Evolutionary conservation across 2,888 invertebrate species (phyloP).

Genomic region (Iselma pallidipennis): DNA sequence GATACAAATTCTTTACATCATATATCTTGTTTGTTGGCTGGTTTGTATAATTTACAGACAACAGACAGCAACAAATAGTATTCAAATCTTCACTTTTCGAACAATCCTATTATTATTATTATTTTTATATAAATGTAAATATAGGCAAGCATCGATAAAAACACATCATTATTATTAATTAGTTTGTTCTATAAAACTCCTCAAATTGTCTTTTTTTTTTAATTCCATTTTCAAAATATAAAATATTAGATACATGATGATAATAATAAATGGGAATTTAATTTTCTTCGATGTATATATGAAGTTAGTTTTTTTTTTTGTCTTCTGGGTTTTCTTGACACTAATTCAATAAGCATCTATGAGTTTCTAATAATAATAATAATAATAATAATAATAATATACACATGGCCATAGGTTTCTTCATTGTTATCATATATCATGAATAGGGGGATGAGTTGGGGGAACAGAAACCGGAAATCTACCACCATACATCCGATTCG

Average conservation of each 20-base stretch:
- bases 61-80: conserved; percentile 16
- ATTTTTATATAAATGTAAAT: too few species aligned
- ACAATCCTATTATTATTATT: too few species aligned
- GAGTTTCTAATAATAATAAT: conserved; percentile 20
- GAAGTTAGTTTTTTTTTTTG: conserved; percentile 29
- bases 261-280: conserved; percentile 32
- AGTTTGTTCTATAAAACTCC: too few species aligned
- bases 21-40: background rate
- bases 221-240: too few species aligned
- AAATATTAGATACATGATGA: too few species aligned
- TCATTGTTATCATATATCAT: conserved; percentile 17
- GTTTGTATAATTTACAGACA: conserved; percentile 16
- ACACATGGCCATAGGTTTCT: conserved; percentile 35
- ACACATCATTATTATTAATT: background rate
- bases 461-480: background rate
- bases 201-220: too few species aligned
- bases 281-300: conserved; percentile 55
- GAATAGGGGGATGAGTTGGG: background rate
- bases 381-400: conserved; percentile 27
- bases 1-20: background rate
- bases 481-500: background rate
- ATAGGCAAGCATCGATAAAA: background rate
- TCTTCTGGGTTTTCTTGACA: conserved; percentile 27
- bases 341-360: conserved; percentile 48
- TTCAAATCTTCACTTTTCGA: too few species aligned